phyloP scores from a whole-genome alignment of 2,888 invertebrate genomes.

The Drosophila multiciliata region DNA sequence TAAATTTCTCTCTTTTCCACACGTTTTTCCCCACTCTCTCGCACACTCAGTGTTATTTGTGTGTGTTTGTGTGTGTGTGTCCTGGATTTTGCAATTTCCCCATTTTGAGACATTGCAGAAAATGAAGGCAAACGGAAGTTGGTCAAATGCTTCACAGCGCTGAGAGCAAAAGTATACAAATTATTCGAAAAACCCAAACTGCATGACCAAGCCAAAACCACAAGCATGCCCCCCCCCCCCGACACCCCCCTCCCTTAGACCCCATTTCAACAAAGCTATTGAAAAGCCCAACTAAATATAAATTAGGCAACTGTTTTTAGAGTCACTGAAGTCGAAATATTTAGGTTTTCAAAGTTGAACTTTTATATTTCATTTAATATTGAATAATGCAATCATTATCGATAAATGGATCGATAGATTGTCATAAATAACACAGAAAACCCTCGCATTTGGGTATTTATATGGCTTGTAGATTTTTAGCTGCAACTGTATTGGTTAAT shows the following conservation, averaged over 20 bases:
- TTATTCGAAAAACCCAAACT: conserved; percentile 30
- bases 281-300: conserved; percentile 31
- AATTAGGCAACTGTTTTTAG: conserved; percentile 23
- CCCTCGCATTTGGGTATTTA: conserved; percentile 1
- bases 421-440: neutral
- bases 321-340: neutral
- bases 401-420: neutral
- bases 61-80: conserved; percentile 18
- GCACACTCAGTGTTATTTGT: neutral
- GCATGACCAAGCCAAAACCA: conserved; percentile 24
- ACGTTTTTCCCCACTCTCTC: neutral
- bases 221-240: neutral
- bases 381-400: neutral
- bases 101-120: conserved; percentile 37
- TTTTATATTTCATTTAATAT: neutral
- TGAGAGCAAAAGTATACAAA: conserved; percentile 18
- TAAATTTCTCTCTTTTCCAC: neutral
- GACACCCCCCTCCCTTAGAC: neutral
- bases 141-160: conserved; percentile 53
- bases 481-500: conserved; percentile 3
- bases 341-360: neutral
- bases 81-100: conserved; percentile 54
- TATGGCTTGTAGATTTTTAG: neutral
- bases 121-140: conserved; percentile 50
- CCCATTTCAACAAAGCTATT: conserved; percentile 22